Evolutionary conservation across 1,140 invertebrate genomes (phyloP).

Genomic region (Anastrepha obliqua): DNA sequence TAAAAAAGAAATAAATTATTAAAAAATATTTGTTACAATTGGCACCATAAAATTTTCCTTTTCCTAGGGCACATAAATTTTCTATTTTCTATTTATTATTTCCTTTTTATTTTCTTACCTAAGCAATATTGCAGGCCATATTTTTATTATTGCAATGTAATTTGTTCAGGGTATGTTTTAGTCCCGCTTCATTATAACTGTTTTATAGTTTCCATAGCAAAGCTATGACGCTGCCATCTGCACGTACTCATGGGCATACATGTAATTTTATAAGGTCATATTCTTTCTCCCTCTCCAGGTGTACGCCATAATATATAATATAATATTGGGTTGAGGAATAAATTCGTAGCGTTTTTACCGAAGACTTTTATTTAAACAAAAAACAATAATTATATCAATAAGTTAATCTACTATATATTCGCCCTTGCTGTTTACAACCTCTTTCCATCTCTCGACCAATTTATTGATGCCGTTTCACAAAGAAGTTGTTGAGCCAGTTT

Average conservation of each 20-base stretch:
- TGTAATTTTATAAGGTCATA: no score
- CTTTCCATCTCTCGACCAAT: no score
- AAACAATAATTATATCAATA: no score
- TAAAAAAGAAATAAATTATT: background rate
- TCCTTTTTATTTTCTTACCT: slow-evolving; percentile 72
- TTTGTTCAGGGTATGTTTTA: background rate
- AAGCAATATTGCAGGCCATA: background rate
- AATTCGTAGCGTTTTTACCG: no score
- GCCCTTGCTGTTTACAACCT: no score
- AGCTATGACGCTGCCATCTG: background rate
- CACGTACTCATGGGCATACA: background rate
- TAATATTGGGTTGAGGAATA: no score
- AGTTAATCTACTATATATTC: no score
- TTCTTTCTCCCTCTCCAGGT: no score
- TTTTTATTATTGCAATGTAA: background rate
- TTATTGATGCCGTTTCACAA: no score
- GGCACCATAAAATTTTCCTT: slow-evolving; percentile 5
- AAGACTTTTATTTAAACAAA: no score
- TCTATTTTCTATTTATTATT: slow-evolving; percentile 39
- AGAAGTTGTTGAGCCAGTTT: no score
- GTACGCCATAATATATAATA: no score
- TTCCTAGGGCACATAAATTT: slow-evolving; percentile 1
- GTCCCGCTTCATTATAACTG: background rate
- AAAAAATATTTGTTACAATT: slow-evolving; percentile 38
- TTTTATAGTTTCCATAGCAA: slow-evolving; percentile 15